Evolutionary conservation across 2,797 vertebrate species (phyloP).

Genomic region (Alfaro cultratus): DNA sequence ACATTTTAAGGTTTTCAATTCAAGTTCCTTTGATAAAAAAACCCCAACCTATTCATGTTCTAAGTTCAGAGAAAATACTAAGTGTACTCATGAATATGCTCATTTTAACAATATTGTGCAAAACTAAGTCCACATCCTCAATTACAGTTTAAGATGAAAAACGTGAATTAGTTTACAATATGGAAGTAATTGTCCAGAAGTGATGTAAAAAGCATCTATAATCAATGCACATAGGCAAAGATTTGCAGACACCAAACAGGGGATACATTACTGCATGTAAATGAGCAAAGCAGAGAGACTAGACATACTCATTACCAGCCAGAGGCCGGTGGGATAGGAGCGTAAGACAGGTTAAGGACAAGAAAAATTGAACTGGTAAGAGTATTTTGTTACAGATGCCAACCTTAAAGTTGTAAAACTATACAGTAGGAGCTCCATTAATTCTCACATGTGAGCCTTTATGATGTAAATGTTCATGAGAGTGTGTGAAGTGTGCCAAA

Average conservation of each 20-base stretch:
- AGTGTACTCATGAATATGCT: not conserved
- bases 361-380: conserved; percentile 20
- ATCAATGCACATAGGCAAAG: conserved; percentile 2
- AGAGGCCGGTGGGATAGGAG: conserved; percentile 51
- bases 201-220: conserved; percentile 10
- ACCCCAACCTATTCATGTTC: not conserved
- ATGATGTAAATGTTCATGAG: conserved; percentile 45
- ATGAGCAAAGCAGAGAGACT: conserved; percentile 48
- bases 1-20: not conserved
- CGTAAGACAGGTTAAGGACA: conserved; percentile 20
- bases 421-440: conserved; percentile 43
- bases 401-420: conserved; percentile 30
- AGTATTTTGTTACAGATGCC: not conserved
- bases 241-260: conserved; percentile 44
- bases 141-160: not conserved
- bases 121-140: not conserved
- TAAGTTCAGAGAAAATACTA: not conserved
- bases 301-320: conserved; percentile 60
- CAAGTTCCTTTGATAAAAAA: not conserved
- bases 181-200: conserved; percentile 22
- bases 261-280: conserved; percentile 65
- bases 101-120: not conserved
- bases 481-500: conserved; percentile 63
- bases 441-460: conserved; percentile 12
- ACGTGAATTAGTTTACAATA: not conserved